Percentiles rank a stretch among this genome's conserved stretches.
phyloP scores from a whole-genome alignment of 2,888 invertebrate species.

The Lumbricus terrestris region DNA sequence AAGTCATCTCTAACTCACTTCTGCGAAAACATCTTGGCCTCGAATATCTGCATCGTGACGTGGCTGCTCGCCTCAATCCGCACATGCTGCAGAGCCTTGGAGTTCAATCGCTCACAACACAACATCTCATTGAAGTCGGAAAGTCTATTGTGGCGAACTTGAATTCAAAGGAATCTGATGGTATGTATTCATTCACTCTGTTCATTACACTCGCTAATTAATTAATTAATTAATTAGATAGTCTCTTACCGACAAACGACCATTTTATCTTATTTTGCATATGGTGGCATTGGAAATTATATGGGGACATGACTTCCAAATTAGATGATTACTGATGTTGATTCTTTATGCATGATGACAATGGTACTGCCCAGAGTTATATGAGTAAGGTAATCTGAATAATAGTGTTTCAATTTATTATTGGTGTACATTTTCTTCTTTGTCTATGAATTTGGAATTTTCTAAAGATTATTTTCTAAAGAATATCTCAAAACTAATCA shows the following conservation, averaged over 20 bases:
- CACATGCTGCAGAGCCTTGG: conserved; percentile 50
- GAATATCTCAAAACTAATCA: neutral
- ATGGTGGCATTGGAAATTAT: neutral
- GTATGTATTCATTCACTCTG: neutral
- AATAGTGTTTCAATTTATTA: conserved; percentile 4
- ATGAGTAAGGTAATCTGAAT: neutral
- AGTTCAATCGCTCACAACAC: conserved; percentile 49
- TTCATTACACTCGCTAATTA: neutral
- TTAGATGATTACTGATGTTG: neutral
- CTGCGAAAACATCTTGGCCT: conserved; percentile 49
- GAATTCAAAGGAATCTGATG: neutral
- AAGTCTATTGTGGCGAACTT: conserved; percentile 33
- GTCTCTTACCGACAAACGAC: neutral
- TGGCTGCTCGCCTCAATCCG: conserved; percentile 45
- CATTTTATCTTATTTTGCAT: neutral
- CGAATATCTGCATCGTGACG: conserved; percentile 51
- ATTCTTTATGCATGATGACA: neutral
- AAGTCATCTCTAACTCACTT: conserved; percentile 48
- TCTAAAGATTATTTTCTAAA: no score
- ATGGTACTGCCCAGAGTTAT: neutral
- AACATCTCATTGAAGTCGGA: conserved; percentile 52
- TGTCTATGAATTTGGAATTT: neutral
- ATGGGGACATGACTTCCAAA: neutral
- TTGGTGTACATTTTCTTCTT: neutral
- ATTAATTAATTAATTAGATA: neutral